Percentiles rank a stretch among this genome's conserved stretches.
phyloP scores from a whole-genome alignment of 2,888 invertebrate species.

The Ephialtes manifestator region DNA sequence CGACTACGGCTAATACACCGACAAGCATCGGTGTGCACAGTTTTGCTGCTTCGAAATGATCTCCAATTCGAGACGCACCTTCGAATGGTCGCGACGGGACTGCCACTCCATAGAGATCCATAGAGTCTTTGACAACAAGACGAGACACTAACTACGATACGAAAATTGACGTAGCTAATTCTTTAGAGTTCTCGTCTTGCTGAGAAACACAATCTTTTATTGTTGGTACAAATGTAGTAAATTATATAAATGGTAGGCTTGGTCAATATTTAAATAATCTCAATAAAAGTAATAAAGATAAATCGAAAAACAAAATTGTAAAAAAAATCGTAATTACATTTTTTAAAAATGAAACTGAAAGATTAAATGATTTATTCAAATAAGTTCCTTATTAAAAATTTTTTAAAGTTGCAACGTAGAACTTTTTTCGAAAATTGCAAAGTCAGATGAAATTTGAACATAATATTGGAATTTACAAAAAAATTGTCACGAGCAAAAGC shows the following conservation, averaged over 20 bases:
- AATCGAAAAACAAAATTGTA: neutral
- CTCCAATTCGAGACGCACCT: constrained; percentile 54
- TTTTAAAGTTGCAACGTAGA: too few relatives aligned
- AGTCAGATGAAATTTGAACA: too few relatives aligned
- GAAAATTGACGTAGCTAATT: neutral
- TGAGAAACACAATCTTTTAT: neutral
- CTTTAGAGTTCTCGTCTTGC: neutral
- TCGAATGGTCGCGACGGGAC: constrained; percentile 20
- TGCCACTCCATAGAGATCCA: constrained; percentile 41
- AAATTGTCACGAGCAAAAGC: too few relatives aligned
- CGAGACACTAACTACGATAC: neutral
- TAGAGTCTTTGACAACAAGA: constrained; percentile 19
- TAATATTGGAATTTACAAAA: too few relatives aligned
- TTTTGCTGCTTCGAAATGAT: constrained; percentile 60
- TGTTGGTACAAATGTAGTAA: neutral
- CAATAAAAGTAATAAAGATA: neutral
- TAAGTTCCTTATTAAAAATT: too few relatives aligned
- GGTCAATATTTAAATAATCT: neutral
- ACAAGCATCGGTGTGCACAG: constrained; percentile 18
- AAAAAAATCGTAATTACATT: too few relatives aligned
- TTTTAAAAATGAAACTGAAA: too few relatives aligned
- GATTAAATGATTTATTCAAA: too few relatives aligned
- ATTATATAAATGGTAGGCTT: neutral
- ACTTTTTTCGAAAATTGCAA: too few relatives aligned
- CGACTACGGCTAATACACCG: constrained; percentile 21